phyloP scores from a whole-genome alignment of 1,140 invertebrate species.

The Myzus persicae region DNA sequence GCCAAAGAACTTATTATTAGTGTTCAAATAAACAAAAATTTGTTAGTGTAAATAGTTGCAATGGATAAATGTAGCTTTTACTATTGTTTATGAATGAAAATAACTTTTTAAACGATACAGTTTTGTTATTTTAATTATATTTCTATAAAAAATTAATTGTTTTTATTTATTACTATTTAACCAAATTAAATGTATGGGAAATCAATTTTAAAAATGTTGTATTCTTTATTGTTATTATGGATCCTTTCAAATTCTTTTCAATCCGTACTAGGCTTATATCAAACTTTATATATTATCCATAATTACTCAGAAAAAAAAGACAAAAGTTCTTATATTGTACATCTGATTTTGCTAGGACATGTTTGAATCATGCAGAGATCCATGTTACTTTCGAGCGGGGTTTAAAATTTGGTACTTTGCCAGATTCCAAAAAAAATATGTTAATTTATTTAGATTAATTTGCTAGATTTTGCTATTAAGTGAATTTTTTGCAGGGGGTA shows the following conservation, averaged over 20 bases:
- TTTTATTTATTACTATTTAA: neutral
- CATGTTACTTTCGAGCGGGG: too few species aligned
- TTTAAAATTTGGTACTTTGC: too few species aligned
- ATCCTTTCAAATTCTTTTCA: neutral
- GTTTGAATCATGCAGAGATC: too few species aligned
- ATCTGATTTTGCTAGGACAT: too few species aligned
- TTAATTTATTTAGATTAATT: too few species aligned
- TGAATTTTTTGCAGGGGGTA: too few species aligned
- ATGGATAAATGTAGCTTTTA: neutral
- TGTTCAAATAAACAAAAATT: neutral
- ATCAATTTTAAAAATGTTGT: neutral
- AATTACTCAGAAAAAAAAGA: too few species aligned
- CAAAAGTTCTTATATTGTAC: too few species aligned
- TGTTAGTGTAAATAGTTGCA: neutral
- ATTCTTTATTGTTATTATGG: neutral
- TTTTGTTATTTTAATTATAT: neutral
- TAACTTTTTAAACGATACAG: neutral
- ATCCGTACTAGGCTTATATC: neutral
- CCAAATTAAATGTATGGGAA: neutral
- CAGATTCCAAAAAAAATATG: too few species aligned
- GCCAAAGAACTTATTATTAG: constrained; percentile 20
- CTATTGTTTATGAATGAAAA: neutral
- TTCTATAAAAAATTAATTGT: neutral
- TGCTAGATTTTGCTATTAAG: too few species aligned
- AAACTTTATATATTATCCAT: neutral